Evolutionary conservation across 2,888 invertebrate species (phyloP).

Genomic region (Tetramorium bicarinatum): DNA sequence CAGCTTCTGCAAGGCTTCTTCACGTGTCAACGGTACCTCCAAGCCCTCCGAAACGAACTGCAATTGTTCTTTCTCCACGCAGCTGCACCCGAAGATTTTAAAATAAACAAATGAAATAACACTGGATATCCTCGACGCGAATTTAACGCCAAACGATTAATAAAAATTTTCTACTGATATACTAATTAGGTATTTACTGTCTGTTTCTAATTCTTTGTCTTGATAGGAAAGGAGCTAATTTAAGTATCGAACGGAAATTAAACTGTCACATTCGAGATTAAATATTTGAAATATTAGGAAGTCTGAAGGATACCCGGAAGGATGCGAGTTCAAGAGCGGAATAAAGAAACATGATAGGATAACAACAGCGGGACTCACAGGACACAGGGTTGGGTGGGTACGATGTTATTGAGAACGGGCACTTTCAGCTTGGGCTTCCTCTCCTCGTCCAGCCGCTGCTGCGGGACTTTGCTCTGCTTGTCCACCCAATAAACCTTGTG

Average conservation of each 20-base stretch:
- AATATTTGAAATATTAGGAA: background rate
- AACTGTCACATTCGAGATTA: background rate
- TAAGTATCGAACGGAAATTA: background rate
- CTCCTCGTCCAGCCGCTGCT: conserved; percentile 82
- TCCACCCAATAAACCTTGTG: conserved; percentile 87
- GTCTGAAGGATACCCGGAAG: background rate
- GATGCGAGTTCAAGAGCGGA: background rate
- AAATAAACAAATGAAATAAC: background rate
- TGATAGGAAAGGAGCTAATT: background rate
- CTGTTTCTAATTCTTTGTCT: background rate
- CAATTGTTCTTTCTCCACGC: conserved; percentile 87
- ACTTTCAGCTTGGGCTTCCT: conserved; percentile 82
- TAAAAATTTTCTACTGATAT: background rate
- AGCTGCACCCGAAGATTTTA: conserved; percentile 79
- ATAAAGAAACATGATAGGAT: background rate
- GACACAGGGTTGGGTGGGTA: conserved; percentile 87
- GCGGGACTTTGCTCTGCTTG: conserved; percentile 79
- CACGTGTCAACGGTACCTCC: conserved; percentile 84
- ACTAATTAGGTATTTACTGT: background rate
- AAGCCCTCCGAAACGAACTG: conserved; percentile 86
- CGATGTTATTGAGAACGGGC: conserved; percentile 84
- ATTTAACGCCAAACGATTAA: conserved; percentile 5
- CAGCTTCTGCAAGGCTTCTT: conserved; percentile 84
- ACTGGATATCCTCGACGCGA: background rate
- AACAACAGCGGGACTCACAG: conserved; percentile 83